phyloP scores from a whole-genome alignment of 2,797 vertebrate genomes.

The Tympanoctomys barrerae region DNA sequence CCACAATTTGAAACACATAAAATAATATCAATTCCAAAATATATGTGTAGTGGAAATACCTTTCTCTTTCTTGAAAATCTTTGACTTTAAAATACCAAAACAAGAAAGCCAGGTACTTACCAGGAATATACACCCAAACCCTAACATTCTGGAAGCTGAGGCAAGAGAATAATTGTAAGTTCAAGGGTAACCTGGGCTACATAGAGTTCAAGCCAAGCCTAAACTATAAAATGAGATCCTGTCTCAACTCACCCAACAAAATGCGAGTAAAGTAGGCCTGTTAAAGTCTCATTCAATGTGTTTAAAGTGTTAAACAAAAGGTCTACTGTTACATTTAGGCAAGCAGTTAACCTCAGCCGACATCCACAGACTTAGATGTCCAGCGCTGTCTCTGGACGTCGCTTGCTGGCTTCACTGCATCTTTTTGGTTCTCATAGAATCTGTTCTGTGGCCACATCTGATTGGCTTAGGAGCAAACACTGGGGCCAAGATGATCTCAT shows the following conservation, averaged over 20 bases:
- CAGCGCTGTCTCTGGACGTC: not conserved
- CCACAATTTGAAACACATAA: not conserved
- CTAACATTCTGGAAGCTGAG: not conserved
- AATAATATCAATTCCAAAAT: not conserved
- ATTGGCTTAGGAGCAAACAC: not conserved
- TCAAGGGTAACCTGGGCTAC: not conserved
- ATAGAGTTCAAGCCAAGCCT: not conserved
- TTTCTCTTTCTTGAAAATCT: constrained; percentile 16
- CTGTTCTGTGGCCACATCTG: not conserved
- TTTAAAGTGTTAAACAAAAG: not conserved
- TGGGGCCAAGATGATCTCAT: not conserved
- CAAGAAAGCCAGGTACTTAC: not conserved
- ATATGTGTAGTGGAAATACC: not conserved
- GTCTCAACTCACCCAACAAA: not conserved
- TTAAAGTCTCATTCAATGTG: not conserved
- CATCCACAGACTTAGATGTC: not conserved
- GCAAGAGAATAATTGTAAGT: not conserved
- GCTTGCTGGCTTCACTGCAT: not conserved
- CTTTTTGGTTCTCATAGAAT: not conserved
- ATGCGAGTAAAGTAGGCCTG: not conserved
- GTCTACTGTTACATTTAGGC: not conserved
- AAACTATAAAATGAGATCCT: not conserved
- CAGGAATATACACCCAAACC: not conserved
- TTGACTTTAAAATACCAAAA: not conserved
- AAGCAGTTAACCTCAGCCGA: not conserved